Evolutionary conservation across 2,888 invertebrate species (phyloP), one percentile per base, ranked within the genome.

Genomic region (Ametastegia equiseti): DNA sequence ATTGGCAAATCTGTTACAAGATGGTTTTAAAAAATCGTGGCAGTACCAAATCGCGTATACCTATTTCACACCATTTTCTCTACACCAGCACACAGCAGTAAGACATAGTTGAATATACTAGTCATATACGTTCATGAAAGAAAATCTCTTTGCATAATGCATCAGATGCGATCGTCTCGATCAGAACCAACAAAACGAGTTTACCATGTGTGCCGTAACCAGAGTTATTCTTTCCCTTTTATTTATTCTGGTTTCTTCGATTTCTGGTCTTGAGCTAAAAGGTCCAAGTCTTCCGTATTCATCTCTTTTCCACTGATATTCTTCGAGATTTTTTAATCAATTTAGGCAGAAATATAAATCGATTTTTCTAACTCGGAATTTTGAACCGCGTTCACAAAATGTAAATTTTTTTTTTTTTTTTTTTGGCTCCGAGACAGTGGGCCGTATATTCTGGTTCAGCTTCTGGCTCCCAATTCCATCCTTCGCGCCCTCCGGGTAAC

Each of bases 401-500:
- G n/a, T n/a, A n/a, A n/a, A n/a, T n/a, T n/a, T n/a, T n/a, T n/a
- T n/a, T n/a, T n/a, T n/a, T n/a, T 42, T 36, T 67, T 42, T 4
- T 39, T 19, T 7, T 39, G 67, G 39, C 30, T 9, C 30, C 23
- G 39, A 67, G 19, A n/a, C 1, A 39, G 67, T 67, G 23, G 67
- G 67, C 39, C 67, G 23, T 67, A 19, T n/a, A n/a, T 6, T 9
- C 42, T 5, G 1, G 54, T 33, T 36, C 33, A 15, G 33, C 67
- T 67, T 67, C 36, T 60, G 30, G 23, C 60, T 30, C 60, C 23
- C 23, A 23, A 15, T 36, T 75, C 63, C 27, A 78, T 78, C 78
- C 78, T 78, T 78, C 42, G 78, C 78, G 78, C 78, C 78, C 69
- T 69, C 47, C 5, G 47, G 67, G 65, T 85, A 85, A 85, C 85